phyloP scores from a whole-genome alignment of 1,140 invertebrate species.

The Neodiprion virginianus region DNA sequence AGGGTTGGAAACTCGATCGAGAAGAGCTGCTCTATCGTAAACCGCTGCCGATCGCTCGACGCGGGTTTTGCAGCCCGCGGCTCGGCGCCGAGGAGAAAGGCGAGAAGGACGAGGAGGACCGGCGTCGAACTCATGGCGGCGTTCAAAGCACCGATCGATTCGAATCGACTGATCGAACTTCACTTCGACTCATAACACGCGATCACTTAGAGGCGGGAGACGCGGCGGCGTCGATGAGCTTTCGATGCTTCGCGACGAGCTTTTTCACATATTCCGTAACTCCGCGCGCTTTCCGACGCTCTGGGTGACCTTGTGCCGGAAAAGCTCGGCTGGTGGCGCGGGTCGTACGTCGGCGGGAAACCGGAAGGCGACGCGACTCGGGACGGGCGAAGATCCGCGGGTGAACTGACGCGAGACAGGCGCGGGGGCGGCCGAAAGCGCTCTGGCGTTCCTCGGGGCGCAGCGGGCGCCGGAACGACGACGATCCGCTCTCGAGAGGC shows the following conservation, averaged over 20 bases:
- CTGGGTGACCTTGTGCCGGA: not conserved
- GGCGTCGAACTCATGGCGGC: conserved; percentile 8
- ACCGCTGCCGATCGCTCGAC: conserved; percentile 56
- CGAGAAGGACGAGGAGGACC: conserved; percentile 7
- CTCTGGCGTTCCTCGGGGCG: not conserved
- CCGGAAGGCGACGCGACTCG: not conserved
- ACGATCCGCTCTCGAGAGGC: not conserved
- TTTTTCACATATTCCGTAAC: not conserved
- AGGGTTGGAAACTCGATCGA: conserved; percentile 68
- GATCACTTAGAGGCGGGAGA: not conserved
- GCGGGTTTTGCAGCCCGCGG: conserved; percentile 7
- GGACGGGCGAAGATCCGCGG: not conserved
- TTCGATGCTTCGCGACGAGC: not conserved
- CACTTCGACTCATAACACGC: conserved; percentile 20
- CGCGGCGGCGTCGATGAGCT: not conserved
- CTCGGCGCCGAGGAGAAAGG: not conserved
- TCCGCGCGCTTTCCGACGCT: not conserved
- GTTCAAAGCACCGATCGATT: conserved; percentile 20
- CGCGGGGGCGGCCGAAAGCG: not conserved
- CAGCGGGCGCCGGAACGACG: not conserved
- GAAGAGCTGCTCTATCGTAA: conserved; percentile 74
- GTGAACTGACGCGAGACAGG: not conserved
- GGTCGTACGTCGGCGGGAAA: not conserved
- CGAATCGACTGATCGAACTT: not conserved
- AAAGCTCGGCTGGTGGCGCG: not conserved